phyloP scores from a whole-genome alignment of 53 echinoderm and acorn worm genomes.

The Temnopleurus reevesii region DNA sequence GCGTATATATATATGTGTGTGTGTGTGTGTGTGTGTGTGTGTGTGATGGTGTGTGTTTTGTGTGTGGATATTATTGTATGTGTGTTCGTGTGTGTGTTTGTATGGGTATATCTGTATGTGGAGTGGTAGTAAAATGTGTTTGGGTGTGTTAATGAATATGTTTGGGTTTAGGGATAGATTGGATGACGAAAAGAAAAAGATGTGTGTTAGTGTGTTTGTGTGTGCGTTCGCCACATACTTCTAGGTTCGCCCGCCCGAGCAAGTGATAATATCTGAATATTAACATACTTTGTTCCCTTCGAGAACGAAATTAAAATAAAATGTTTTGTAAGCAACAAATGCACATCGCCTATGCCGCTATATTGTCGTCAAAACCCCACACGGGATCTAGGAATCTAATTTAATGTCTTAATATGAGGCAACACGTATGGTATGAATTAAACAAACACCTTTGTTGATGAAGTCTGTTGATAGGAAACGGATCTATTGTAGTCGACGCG shows the following conservation, averaged over 20 bases:
- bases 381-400: background rate
- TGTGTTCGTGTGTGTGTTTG: background rate
- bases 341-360: background rate
- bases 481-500: background rate
- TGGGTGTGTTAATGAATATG: too few relatives aligned
- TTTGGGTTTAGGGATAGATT: too few relatives aligned
- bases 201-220: too few relatives aligned
- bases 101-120: too few relatives aligned
- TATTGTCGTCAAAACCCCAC: background rate
- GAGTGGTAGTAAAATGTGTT: too few relatives aligned
- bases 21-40: background rate
- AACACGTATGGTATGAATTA: constrained; percentile 35
- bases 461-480: constrained; percentile 10
- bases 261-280: too few relatives aligned
- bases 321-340: background rate
- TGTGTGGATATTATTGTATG: too few relatives aligned
- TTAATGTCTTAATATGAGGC: constrained; percentile 21
- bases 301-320: background rate
- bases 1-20: background rate
- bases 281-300: background rate
- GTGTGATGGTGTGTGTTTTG: too few relatives aligned
- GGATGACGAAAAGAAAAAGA: too few relatives aligned
- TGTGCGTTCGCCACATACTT: too few relatives aligned
- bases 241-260: too few relatives aligned
- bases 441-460: constrained; percentile 43